Evolutionary conservation across 2,797 vertebrate species (phyloP).

Genomic region (Mus spretus): DNA sequence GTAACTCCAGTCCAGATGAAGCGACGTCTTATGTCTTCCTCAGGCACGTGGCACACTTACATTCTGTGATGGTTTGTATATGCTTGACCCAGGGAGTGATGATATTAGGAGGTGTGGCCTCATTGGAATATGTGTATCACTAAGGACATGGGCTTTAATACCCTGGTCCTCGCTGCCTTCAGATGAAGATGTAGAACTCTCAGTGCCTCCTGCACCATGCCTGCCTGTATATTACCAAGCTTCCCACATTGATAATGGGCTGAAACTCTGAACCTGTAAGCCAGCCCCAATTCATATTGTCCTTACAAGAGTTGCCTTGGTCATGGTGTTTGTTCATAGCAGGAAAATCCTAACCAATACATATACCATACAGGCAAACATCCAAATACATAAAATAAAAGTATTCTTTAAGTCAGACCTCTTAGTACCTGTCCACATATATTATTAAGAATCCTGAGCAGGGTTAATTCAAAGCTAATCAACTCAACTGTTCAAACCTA

Average conservation of each 20-base stretch:
- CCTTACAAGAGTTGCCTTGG: no score
- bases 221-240: no score
- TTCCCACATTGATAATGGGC: neutral
- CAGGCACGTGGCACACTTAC: neutral
- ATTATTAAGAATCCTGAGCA: constrained; percentile 1
- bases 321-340: neutral
- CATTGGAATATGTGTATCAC: neutral
- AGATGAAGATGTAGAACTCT: neutral
- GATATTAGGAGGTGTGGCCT: neutral
- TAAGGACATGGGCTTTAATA: no score
- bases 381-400: neutral
- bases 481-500: constrained; percentile 41
- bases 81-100: neutral
- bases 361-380: neutral
- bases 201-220: neutral
- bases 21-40: neutral
- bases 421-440: constrained; percentile 12
- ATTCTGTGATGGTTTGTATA: no score
- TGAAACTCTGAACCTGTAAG: neutral
- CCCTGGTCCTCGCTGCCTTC: no score
- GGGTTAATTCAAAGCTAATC: constrained; percentile 54
- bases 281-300: neutral
- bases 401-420: constrained; percentile 8
- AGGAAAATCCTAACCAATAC: neutral
- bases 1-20: neutral